A percentile compares a stretch with the other conserved stretches of the same genome.
Conservation (phyloP, 2,113 vertebrate species). For the Egretta garzetta region DNA sequence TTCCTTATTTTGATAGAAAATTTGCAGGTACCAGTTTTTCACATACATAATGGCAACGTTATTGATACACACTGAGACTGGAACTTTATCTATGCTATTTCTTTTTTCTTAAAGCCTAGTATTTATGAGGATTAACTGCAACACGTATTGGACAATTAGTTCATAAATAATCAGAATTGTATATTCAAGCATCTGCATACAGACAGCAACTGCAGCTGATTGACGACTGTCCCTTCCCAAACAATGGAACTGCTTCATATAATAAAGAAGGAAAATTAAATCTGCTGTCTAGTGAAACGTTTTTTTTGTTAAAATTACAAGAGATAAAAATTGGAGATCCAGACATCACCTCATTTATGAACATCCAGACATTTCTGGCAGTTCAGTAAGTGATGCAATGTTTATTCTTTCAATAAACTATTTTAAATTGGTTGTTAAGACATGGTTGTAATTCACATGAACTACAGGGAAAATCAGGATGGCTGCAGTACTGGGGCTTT, state of each 20-base stretch:
- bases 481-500: neutral
- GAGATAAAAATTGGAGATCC: neutral
- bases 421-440: neutral
- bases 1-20: neutral
- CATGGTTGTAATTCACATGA: neutral
- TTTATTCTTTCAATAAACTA: constrained; percentile 6
- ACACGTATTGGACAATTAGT: neutral
- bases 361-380: neutral
- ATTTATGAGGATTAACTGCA: neutral
- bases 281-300: neutral
- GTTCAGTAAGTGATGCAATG: neutral
- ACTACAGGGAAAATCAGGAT: neutral
- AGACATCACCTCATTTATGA: neutral
- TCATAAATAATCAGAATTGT: neutral
- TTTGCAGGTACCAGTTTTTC: neutral
- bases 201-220: neutral
- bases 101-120: neutral
- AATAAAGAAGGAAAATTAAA: neutral
- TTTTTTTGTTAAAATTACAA: neutral
- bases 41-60: neutral
- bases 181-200: neutral
- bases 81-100: neutral
- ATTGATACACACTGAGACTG: neutral
- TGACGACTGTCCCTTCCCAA: neutral
- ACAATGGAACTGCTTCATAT: neutral